Conservation (phyloP, 53 echinoderm and acorn worm species). For the Luidia sarsii region DNA sequence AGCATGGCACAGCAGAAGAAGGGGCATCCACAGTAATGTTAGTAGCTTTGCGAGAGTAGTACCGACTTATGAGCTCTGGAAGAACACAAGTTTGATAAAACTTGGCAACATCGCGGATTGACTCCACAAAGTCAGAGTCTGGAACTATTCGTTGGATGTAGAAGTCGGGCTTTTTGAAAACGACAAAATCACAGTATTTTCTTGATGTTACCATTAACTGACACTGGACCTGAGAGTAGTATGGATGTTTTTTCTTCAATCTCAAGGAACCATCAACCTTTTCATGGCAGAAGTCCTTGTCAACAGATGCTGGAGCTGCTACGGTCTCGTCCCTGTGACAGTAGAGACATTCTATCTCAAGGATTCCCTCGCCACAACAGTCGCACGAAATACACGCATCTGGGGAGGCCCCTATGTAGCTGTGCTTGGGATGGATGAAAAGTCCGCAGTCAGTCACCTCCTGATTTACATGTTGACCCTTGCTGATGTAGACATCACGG, state of each 20-base stretch:
- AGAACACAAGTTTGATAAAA: neutral
- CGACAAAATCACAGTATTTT: conserved; percentile 2
- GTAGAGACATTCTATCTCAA: neutral
- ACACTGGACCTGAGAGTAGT: neutral
- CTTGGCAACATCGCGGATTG: neutral
- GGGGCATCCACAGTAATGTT: too few relatives aligned
- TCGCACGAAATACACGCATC: neutral
- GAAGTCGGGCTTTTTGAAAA: neutral
- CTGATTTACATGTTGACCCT: neutral
- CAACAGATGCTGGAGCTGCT: neutral
- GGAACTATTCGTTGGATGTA: neutral
- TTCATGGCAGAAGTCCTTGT: neutral
- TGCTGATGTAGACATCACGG: neutral
- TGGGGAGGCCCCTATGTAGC: neutral
- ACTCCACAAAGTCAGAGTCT: neutral
- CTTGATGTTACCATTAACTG: neutral
- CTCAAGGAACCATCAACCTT: too few relatives aligned
- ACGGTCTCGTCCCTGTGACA: neutral
- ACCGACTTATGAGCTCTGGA: neutral
- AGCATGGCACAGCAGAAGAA: neutral
- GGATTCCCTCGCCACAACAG: neutral
- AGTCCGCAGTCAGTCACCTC: neutral
- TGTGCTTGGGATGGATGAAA: neutral
- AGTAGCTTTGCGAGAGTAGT: neutral
- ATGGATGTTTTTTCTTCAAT: neutral